Percentiles rank a stretch among this genome's conserved stretches.
Conservation (phyloP, 2,888 invertebrate species). For the Sesia apiformis region DNA sequence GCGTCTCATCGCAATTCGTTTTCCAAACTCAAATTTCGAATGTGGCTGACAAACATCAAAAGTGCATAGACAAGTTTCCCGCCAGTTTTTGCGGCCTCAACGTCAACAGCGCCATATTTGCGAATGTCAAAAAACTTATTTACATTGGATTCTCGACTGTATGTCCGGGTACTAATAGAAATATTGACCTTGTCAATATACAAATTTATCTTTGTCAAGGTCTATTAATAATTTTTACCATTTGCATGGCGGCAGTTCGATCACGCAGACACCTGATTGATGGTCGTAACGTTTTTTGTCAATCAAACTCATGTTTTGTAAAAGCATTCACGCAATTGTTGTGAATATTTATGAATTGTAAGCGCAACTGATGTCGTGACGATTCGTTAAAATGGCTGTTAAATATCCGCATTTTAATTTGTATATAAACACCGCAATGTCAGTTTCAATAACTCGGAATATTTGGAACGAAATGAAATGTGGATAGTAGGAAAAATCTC, state of each 20-base stretch:
- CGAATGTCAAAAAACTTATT: conserved; percentile 26
- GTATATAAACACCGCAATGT: conserved; percentile 27
- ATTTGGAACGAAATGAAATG: conserved; percentile 32
- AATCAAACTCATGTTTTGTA: conserved; percentile 51
- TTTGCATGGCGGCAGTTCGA: conserved; percentile 27
- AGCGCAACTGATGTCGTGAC: conserved; percentile 14
- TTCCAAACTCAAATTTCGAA: conserved; percentile 24
- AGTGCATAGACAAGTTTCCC: conserved; percentile 57
- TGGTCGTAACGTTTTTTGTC: conserved; percentile 55
- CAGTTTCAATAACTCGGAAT: conserved; percentile 23
- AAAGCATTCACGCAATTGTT: conserved; percentile 49
- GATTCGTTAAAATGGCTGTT: conserved; percentile 49
- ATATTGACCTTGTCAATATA: conserved; percentile 4
- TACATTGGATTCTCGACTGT: conserved; percentile 22
- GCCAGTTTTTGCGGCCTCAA: conserved; percentile 39
- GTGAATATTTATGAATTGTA: conserved; percentile 65
- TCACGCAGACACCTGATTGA: conserved; percentile 55
- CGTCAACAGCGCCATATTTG: conserved; percentile 24
- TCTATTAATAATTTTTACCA: conserved; percentile 20
- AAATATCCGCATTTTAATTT: conserved; percentile 47
- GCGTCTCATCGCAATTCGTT: conserved; percentile 25
- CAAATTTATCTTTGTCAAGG: background rate
- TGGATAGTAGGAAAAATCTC: conserved; percentile 42
- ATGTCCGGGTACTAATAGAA: conserved; percentile 6
- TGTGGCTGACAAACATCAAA: conserved; percentile 30